Evolutionary conservation across 2,797 vertebrate genomes (phyloP).

Genomic region (Hylomyscus alleni): DNA sequence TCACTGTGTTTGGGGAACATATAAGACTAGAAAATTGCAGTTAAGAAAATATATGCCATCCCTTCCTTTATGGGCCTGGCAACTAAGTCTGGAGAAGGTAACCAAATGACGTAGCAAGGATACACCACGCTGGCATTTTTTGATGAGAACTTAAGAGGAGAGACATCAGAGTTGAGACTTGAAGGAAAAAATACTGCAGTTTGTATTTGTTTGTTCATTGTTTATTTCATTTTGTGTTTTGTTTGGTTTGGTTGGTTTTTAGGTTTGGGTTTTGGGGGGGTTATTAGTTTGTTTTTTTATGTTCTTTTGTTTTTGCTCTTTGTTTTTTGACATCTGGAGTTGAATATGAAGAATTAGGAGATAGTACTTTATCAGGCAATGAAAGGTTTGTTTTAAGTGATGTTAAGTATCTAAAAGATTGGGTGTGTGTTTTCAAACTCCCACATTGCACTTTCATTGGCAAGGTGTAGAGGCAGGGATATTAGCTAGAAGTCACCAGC

Average conservation of each 20-base stretch:
- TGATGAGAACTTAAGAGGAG: neutral
- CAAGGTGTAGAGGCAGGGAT: neutral
- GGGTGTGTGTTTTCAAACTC: constrained; percentile 18
- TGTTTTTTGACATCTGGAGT: neutral
- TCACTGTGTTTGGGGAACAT: neutral
- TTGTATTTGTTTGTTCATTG: neutral
- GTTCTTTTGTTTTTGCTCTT: no score
- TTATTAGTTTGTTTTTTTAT: no score
- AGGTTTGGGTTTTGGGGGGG: no score
- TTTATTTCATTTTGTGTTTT: neutral
- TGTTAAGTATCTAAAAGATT: neutral
- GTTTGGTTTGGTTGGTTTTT: neutral
- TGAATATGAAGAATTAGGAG: neutral
- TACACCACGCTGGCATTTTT: neutral
- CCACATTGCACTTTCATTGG: neutral
- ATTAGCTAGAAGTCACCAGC: neutral
- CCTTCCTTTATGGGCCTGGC: neutral
- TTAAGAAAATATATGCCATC: neutral
- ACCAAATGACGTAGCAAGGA: neutral
- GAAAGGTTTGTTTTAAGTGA: neutral
- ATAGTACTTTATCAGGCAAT: neutral
- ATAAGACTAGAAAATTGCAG: constrained; percentile 17
- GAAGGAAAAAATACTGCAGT: neutral
- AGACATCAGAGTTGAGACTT: neutral
- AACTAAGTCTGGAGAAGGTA: neutral